These are phyloP conservation scores for Petrophora chlorosata DNA, from an alignment of 2,888 invertebrate genomes.

Conservation along the genomic window DNA sequence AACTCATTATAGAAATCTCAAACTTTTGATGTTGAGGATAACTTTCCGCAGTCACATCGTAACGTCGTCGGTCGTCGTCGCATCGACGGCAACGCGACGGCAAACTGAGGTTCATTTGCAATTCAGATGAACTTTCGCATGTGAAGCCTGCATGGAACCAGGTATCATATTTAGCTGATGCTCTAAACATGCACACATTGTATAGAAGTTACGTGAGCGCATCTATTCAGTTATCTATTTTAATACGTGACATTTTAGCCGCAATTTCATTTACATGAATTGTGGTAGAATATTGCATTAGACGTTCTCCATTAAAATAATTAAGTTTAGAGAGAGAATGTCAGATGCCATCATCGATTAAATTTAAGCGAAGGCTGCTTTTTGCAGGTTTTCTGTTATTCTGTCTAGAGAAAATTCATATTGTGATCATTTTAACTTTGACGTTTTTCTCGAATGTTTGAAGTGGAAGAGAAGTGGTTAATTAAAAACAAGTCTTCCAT, in stretches of 20 bases:
- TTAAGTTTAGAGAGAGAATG: conserved; percentile 17
- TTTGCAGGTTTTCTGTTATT: conserved; percentile 15
- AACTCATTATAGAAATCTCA: too few species aligned
- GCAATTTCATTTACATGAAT: conserved; percentile 12
- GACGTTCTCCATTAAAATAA: conserved; percentile 9
- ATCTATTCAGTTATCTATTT: conserved; percentile 20
- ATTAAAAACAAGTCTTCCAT: conserved; percentile 25
- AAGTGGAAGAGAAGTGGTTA: conserved; percentile 25
- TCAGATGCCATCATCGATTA: conserved; percentile 19
- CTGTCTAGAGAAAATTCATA: conserved; percentile 14
- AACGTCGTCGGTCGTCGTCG: conserved; percentile 10
- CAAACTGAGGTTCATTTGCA: conserved; percentile 30
- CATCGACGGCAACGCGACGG: conserved; percentile 7
- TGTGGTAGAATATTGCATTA: conserved; percentile 8
- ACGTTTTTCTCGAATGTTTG: conserved; percentile 15
- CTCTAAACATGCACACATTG: conserved; percentile 16
- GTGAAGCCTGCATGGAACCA: conserved; percentile 20
- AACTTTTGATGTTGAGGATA: conserved; percentile 4
- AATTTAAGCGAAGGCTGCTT: conserved; percentile 8
- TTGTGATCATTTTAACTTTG: conserved; percentile 18
- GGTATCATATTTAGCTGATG: conserved; percentile 20
- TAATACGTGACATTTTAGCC: conserved; percentile 17
- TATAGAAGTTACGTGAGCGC: conserved; percentile 4
- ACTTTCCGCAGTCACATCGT: conserved; percentile 12
- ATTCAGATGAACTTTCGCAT: conserved; percentile 28